A percentile compares a stretch with the other conserved stretches of the same genome.
Evolutionary conservation across 2,797 vertebrate species (phyloP).

Genomic region (Orestias chungarensis): DNA sequence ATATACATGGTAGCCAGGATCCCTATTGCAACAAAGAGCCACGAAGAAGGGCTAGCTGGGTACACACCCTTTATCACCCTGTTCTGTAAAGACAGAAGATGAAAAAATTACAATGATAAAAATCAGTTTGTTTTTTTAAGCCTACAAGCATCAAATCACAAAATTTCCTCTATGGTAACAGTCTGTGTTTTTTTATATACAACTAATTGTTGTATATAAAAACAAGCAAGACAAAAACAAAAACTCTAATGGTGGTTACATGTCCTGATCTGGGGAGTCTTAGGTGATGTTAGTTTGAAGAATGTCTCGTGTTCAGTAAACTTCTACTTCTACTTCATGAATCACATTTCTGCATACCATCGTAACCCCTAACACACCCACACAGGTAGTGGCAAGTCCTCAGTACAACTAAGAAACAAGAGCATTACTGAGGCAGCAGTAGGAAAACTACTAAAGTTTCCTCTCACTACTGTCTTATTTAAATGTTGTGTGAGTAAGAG

Average conservation of each 20-base stretch:
- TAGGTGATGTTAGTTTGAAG: neutral
- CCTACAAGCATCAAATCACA: too few relatives aligned
- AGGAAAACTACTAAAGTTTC: neutral
- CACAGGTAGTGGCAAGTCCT: neutral
- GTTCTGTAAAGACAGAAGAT: constrained; percentile 75
- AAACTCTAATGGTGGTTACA: neutral
- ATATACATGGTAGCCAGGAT: constrained; percentile 85
- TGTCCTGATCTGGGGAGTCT: neutral
- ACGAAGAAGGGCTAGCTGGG: constrained; percentile 86
- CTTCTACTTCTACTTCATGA: neutral
- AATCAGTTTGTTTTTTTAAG: neutral
- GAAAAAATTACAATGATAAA: neutral
- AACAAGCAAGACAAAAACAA: neutral
- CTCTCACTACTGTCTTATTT: neutral
- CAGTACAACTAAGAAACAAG: neutral
- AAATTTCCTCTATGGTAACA: neutral
- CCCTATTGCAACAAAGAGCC: constrained; percentile 86
- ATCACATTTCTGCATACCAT: neutral
- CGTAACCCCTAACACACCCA: neutral
- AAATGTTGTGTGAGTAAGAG: too few relatives aligned
- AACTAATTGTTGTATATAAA: neutral
- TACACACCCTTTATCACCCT: constrained; percentile 83
- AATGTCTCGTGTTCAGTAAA: too few relatives aligned
- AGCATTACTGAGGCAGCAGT: neutral
- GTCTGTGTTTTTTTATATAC: neutral